These are phyloP conservation scores for Momotus momota DNA, from an alignment of 2,797 vertebrate species.

Conservation along the genomic window DNA sequence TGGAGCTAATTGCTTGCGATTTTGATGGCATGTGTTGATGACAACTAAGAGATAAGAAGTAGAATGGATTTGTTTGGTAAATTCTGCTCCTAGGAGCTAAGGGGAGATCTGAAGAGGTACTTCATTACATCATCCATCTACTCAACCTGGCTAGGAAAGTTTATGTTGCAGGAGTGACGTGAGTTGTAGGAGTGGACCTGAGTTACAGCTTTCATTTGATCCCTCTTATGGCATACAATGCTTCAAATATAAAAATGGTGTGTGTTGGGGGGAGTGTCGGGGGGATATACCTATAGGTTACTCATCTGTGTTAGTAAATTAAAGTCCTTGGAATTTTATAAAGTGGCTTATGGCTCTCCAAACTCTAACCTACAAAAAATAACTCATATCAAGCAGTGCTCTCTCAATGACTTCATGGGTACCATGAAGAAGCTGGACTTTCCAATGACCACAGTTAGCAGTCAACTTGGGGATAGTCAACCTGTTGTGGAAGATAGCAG, in stretches of 20 bases:
- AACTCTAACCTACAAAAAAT: not conserved
- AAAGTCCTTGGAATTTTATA: not conserved
- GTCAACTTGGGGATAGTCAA: not conserved
- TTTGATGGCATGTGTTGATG: not conserved
- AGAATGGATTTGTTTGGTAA: not conserved
- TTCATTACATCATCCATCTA: not conserved
- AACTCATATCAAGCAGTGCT: not conserved
- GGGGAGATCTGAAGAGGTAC: not conserved
- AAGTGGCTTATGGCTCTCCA: not conserved
- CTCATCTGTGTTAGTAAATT: not conserved
- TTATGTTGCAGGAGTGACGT: not conserved
- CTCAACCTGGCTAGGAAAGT: not conserved
- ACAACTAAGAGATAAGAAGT: not conserved
- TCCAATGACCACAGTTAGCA: not conserved
- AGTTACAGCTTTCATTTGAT: not conserved
- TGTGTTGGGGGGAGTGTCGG: no score
- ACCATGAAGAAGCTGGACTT: not conserved
- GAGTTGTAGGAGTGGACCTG: not conserved
- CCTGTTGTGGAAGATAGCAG: not conserved
- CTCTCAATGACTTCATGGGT: not conserved
- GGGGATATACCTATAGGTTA: not conserved
- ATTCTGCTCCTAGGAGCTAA: not conserved
- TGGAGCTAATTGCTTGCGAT: not conserved
- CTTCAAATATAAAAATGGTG: not conserved
- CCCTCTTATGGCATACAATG: not conserved